Evolutionary conservation across 2,888 invertebrate species (phyloP), one percentile per base, ranked within the genome.

Genomic region (Acrocyrtus sp.): DNA sequence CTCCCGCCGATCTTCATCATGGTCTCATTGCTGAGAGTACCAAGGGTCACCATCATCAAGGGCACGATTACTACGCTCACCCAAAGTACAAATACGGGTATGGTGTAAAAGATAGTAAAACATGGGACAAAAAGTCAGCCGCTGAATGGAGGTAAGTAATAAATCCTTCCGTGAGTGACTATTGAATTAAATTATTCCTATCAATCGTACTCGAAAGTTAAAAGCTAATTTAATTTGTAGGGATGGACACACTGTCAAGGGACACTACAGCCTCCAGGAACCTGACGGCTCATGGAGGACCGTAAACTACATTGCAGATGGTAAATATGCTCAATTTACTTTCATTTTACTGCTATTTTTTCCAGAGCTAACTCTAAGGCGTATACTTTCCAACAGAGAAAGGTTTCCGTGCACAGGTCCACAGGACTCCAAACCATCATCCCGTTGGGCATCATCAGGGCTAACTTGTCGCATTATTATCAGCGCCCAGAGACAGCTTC

Each of bases 371-470:
- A n/a, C n/a, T n/a, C n/a, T n/a, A n/a, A n/a, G 19, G 45, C 5
- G 17, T 50, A 19, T 61, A 26, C 15, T 27, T 22, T 17, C n/a
- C 34, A 10, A 62, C 29, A 65, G 56, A 56, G 48, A 45, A 54
- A 45, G 74, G 74, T 15, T 74, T 74, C 69, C 50, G 60, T 6
- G 77, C 77, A 19, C 60, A 77, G 34, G 77, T 77, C 8, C 74
- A 74, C 57, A 21, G 76, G 12, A 72, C 72, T 8, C 67, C 68
- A n/a, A 61, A 63, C 24, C 68, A 60, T 12, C 75, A 74, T 34
- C 50, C 34, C 1, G 34, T 34, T 29, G 51, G 50, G 19, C 53
- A 53, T 34, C 65, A 56, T 54, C 63, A 63, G 3, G 54, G 54
- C 17, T 63, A 45, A 54, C 12, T 34, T 34, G 12, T 34, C 12